Base-by-base conservation (phyloP, 2,888 invertebrate genomes). In the Dinocampus coccinellae region DNA sequence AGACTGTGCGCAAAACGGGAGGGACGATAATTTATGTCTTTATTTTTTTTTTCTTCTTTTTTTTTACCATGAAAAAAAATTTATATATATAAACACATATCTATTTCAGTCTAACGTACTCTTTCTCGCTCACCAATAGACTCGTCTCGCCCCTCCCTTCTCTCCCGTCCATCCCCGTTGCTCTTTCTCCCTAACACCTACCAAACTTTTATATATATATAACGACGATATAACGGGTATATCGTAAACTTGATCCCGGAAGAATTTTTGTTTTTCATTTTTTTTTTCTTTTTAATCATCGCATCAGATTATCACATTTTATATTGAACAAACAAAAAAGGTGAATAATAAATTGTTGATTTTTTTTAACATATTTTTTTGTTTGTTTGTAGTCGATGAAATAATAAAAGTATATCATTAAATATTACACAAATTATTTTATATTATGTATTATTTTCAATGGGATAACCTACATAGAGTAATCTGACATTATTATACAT, bases 11-110 rank as follows among this genome's bases (percentile, higher is more conserved):
- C 39, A 57, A n/a, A 26, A 55, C 42, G 20, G 39, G 52, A 60
- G 64, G 70, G 70, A 70, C 65, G 62, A 71, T 71, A 71, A 71
- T 71, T 71, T 71, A 71, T 71, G 55, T 52, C 52, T 60, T 61
- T 66, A 57, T 62, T 66, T 24, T 65, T 70, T 60, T 70, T 24
- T 24, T 42, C 53, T 36, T 13, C n/a, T n/a, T n/a, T n/a, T n/a
- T n/a, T n/a, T n/a, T n/a, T n/a, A n/a, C n/a, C n/a, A n/a, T n/a
- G n/a, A n/a, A n/a, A n/a, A n/a, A n/a, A n/a, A n/a, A n/a, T n/a
- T n/a, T n/a, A n/a, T n/a, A n/a, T n/a, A 20, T 53, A 16, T 53
- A 65, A 29, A 65, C 62, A 11, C 6, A 55, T 7, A 57, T 29
- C 7, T n/a, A 57, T n/a, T 10, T 57, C 13, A 26, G 4, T 47